phyloP scores from a whole-genome alignment of 2,113 vertebrate species.

The Lucifuga dentata region DNA sequence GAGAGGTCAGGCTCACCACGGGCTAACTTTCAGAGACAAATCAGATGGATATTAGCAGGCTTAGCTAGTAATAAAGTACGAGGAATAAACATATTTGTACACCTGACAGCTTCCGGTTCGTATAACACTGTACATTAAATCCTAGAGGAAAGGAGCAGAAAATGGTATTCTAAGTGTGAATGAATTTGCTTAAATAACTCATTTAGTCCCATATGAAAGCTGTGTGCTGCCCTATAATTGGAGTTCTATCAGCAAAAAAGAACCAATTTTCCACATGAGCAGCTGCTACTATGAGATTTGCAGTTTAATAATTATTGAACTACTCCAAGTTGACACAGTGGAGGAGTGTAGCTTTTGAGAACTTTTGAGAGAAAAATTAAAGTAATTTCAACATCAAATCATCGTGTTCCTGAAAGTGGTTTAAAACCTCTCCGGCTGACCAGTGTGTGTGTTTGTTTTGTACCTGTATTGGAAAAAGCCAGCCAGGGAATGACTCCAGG shows the following conservation, averaged over 20 bases:
- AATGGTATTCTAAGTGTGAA: slow-evolving; percentile 16
- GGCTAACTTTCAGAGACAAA: no score
- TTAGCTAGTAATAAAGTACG: no score
- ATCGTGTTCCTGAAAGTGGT: no score
- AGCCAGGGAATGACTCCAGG: slow-evolving; percentile 18
- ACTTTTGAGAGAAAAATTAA: slow-evolving; percentile 6
- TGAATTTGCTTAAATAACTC: slow-evolving; percentile 28
- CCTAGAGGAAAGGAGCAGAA: background rate
- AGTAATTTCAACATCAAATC: no score
- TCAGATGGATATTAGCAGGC: no score
- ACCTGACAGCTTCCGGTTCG: no score
- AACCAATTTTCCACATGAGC: slow-evolving; percentile 71
- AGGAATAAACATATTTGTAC: no score
- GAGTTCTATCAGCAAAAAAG: slow-evolving; percentile 56
- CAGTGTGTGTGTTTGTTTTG: no score
- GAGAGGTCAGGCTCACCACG: background rate
- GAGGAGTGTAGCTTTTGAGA: slow-evolving; percentile 2
- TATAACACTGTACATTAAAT: no score
- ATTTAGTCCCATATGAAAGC: background rate
- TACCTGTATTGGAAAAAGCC: no score
- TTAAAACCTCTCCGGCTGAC: no score
- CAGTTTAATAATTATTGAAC: slow-evolving; percentile 45
- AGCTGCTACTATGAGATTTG: slow-evolving; percentile 56
- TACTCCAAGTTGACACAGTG: slow-evolving; percentile 17
- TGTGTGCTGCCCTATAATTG: slow-evolving; percentile 42